Evolutionary conservation across 1,140 invertebrate genomes (phyloP).

Genomic region (Stegodyphus mimosarum): DNA sequence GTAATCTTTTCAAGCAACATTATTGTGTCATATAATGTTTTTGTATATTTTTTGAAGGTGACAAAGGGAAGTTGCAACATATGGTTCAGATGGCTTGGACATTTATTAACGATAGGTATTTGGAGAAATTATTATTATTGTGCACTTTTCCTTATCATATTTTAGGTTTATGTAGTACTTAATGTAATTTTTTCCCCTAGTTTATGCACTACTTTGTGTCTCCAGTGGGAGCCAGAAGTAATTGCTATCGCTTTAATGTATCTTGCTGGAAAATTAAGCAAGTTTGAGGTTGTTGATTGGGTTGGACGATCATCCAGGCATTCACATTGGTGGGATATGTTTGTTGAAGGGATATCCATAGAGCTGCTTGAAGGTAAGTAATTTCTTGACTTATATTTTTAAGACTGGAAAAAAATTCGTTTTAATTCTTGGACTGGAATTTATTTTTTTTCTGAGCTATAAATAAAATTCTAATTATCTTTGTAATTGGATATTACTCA

Average conservation of each 20-base stretch:
- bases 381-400: background rate
- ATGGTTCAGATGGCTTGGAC: conserved; percentile 99
- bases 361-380: conserved; percentile 86
- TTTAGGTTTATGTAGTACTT: background rate
- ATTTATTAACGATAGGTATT: conserved; percentile 96
- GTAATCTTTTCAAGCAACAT: background rate
- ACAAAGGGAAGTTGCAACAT: conserved; percentile 91
- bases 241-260: conserved; percentile 98
- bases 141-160: background rate
- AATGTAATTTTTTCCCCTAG: conserved; percentile 70
- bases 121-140: background rate
- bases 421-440: too few relatives aligned
- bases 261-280: conserved; percentile 93
- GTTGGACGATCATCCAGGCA: conserved; percentile 82
- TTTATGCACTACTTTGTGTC: conserved; percentile 93
- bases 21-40: background rate
- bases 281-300: conserved; percentile 96
- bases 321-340: conserved; percentile 97
- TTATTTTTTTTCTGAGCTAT: too few relatives aligned
- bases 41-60: conserved; percentile 71
- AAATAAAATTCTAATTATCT: too few relatives aligned
- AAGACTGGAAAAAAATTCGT: too few relatives aligned
- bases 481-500: too few relatives aligned
- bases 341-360: conserved; percentile 94
- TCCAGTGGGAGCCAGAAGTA: conserved; percentile 99